Evolutionary conservation across 2,113 vertebrate species (phyloP), one percentile per base, ranked within the genome.

Genomic region (Prolemur simus): DNA sequence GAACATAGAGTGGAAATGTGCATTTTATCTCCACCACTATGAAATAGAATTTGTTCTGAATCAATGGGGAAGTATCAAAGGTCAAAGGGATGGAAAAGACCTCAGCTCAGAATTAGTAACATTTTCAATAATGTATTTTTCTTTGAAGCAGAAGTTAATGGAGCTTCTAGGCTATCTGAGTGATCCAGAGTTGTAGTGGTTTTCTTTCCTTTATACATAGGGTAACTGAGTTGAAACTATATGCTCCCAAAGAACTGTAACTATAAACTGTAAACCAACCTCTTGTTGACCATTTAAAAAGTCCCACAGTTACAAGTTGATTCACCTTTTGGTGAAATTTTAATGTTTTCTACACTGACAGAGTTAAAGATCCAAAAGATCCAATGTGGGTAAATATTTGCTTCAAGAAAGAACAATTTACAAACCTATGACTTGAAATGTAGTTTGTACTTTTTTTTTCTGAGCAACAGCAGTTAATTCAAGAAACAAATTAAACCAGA

Each of bases 81-180:
- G 95, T 96, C 91, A 94, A 95, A 96, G 34, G 80, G 56, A 96
- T 91, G 76, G 71, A 94, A 95, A 87, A 90, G 81, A 96, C 27
- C 56, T 97, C 49, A 85, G 69, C 39, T 95, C 82, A 85, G 80
- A 95, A 96, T 96, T 94, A 85, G 81, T 82, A 85, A 71, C 88
- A 71, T 85, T 96, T 91, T 87, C 93, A 96, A 81, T 71, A 39
- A 92, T 34, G 3, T 60, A 34, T 80, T 96, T 64, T 49, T 91
- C 78, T 94, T 97, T 94, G 96, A 96, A 92, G 90, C 66, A 89
- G 76, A 91, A 89, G n/a, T 73, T 89, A 95, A 92, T 87, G 68
- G 94, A 89, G 78, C 45, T 89, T 86, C 47, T 49, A 94, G 85
- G 91, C 64, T 56, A 81, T 60, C 23, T 47, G 74, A 54, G 76